These are phyloP conservation scores for Coregonus clupeaformis DNA, from an alignment of 2,113 vertebrate genomes.

Conservation along the genomic window DNA sequence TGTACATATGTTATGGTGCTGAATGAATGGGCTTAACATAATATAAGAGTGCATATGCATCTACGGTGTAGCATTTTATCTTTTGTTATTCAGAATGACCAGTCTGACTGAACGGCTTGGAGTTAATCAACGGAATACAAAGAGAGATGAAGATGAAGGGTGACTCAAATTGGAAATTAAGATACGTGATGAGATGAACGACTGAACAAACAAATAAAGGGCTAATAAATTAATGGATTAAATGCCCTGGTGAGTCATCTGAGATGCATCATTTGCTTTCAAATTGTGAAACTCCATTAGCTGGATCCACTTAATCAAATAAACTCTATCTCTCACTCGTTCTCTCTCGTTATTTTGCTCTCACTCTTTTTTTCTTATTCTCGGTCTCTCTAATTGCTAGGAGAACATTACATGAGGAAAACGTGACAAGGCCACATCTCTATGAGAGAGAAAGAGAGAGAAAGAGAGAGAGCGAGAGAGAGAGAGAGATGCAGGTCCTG, in stretches of 20 bases:
- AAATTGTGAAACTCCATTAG: conserved; percentile 50
- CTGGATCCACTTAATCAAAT: conserved; percentile 46
- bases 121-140: background rate
- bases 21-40: background rate
- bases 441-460: too few relatives aligned
- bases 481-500: too few relatives aligned
- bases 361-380: conserved; percentile 11
- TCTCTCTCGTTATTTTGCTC: conserved; percentile 22
- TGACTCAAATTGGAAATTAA: conserved; percentile 21
- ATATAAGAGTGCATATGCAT: background rate
- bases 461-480: too few relatives aligned
- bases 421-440: conserved; percentile 11
- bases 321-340: conserved; percentile 32
- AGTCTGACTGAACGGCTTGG: background rate
- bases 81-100: background rate
- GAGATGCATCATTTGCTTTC: conserved; percentile 44
- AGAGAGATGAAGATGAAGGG: background rate
- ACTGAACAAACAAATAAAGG: conserved; percentile 28
- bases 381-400: conserved; percentile 35
- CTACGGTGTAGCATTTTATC: background rate
- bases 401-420: conserved; percentile 32
- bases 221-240: conserved; percentile 39
- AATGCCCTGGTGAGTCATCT: conserved; percentile 32
- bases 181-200: conserved; percentile 19
- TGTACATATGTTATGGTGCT: background rate